These are phyloP conservation scores for Amphipoea oculea DNA, from an alignment of 2,888 invertebrate genomes.

Conservation along the genomic window DNA sequence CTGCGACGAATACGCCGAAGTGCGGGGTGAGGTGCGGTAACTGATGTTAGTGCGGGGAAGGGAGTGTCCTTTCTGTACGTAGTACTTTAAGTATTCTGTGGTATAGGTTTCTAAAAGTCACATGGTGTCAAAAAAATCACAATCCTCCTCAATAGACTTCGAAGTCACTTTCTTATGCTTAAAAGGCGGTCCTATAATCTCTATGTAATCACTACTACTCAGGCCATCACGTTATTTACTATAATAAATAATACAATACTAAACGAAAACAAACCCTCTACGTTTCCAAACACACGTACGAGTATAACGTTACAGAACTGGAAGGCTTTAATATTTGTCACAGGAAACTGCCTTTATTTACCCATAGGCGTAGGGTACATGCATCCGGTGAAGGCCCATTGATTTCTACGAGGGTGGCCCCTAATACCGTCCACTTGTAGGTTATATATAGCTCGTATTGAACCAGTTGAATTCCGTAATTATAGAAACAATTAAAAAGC, in stretches of 20 bases:
- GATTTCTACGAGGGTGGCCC: slow-evolving; percentile 78
- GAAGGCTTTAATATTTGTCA: slow-evolving; percentile 82
- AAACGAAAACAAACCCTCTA: slow-evolving; percentile 55
- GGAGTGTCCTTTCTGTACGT: too few relatives aligned
- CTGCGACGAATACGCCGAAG: too few relatives aligned
- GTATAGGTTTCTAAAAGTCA: too few relatives aligned
- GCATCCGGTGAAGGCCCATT: slow-evolving; percentile 81
- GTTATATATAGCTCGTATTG: slow-evolving; percentile 76
- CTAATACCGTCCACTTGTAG: slow-evolving; percentile 77
- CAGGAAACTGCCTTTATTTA: slow-evolving; percentile 85
- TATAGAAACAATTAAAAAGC: too few relatives aligned
- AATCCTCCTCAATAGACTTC: background rate
- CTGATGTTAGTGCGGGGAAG: too few relatives aligned
- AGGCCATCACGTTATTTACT: background rate
- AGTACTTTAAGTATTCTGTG: too few relatives aligned
- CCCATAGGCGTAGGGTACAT: slow-evolving; percentile 76
- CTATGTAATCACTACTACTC: background rate
- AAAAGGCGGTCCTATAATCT: background rate
- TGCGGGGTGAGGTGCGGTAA: too few relatives aligned
- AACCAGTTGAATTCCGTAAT: too few relatives aligned
- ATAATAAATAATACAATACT: slow-evolving; percentile 26
- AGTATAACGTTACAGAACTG: slow-evolving; percentile 62
- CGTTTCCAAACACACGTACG: slow-evolving; percentile 62
- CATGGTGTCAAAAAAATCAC: background rate
- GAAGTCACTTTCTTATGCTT: background rate